Evolutionary conservation across 2,797 vertebrate species (phyloP).

Genomic region (Malurus splendens): DNA sequence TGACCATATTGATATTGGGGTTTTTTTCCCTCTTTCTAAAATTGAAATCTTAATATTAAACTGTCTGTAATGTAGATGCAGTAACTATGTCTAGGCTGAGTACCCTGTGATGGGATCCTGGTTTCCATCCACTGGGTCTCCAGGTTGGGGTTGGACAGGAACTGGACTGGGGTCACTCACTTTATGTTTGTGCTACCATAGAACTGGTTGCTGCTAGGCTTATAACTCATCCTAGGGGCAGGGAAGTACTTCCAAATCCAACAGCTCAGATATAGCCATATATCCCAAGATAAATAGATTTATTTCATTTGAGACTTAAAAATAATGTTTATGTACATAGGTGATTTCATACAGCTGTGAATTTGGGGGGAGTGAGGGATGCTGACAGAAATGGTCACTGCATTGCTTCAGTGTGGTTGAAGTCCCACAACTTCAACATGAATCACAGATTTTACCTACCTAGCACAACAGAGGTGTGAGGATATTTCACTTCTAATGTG

Average conservation of each 20-base stretch:
- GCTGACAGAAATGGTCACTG: neutral
- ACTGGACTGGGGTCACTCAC: too few species aligned
- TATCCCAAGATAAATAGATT: neutral
- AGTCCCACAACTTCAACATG: neutral
- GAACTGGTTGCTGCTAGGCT: neutral
- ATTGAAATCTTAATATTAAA: neutral
- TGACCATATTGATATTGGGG: neutral
- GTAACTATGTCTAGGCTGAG: neutral
- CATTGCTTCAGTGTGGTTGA: neutral
- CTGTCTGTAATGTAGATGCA: neutral
- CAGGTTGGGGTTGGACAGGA: neutral
- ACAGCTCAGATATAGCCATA: neutral
- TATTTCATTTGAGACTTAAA: neutral
- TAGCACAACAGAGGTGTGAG: neutral
- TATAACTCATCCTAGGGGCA: neutral
- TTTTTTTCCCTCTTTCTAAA: neutral
- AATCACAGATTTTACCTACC: neutral
- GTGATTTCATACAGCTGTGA: neutral
- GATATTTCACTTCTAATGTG: neutral
- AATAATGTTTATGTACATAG: neutral
- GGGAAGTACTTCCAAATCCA: neutral
- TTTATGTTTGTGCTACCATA: accelerated
- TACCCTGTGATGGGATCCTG: neutral
- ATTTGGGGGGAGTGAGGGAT: accelerated
- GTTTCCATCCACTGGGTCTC: neutral